Conservation (phyloP, 2,113 vertebrate species). For the Sturnus vulgaris region DNA sequence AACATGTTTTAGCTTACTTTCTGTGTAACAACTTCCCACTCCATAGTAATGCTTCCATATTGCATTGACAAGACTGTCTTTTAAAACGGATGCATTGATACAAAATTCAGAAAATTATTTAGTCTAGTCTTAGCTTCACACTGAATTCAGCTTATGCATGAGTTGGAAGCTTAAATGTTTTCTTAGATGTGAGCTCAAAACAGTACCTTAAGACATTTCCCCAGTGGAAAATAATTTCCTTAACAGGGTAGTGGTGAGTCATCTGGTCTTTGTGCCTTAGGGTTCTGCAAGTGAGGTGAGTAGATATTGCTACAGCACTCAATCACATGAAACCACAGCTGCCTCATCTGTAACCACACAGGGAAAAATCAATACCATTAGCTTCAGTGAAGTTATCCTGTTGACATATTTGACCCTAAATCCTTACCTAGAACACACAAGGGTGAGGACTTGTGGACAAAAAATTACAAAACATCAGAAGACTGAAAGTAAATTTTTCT, state of each 20-base stretch:
- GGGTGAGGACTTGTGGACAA: background rate
- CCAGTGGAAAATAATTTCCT: slow-evolving; percentile 10
- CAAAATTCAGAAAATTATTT: background rate
- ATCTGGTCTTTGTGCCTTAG: background rate
- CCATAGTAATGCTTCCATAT: background rate
- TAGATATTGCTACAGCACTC: slow-evolving; percentile 8
- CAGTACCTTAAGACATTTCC: background rate
- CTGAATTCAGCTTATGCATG: background rate
- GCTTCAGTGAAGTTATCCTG: slow-evolving; percentile 2
- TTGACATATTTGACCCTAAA: slow-evolving; percentile 14
- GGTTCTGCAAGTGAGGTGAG: slow-evolving; percentile 14
- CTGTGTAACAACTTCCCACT: slow-evolving; percentile 18
- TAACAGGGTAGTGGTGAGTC: slow-evolving; percentile 29
- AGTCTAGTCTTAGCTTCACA: background rate
- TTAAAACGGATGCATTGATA: background rate
- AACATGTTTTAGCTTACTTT: background rate
- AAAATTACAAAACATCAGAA: background rate
- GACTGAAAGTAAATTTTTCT: background rate
- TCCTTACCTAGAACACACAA: background rate
- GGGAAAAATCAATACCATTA: slow-evolving; percentile 42
- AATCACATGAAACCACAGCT: slow-evolving; percentile 28
- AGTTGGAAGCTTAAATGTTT: background rate
- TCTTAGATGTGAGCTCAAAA: slow-evolving; percentile 16
- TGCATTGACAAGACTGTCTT: background rate
- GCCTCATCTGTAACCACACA: slow-evolving; percentile 11